Base-by-base conservation (phyloP, 2,113 vertebrate species). In the Macrotis lagotis region DNA sequence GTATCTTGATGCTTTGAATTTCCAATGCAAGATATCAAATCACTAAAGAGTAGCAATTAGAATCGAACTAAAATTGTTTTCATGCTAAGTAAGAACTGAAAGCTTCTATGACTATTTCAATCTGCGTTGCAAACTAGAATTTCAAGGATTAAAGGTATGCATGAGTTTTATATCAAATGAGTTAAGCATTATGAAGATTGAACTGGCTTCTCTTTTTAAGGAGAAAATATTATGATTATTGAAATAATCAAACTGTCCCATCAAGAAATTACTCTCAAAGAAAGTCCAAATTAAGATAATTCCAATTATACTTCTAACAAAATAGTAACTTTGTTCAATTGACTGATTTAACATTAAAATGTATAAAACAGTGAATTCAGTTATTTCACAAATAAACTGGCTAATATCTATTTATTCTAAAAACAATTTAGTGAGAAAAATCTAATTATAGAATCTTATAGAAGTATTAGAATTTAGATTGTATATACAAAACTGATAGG, bases 391-490 rank as follows among this genome's bases (percentile, higher is more conserved):
- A 93, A 96, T 96, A 96, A 26, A 91, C 94, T 51, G 19, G 51
- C 51, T 95, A 95, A 37, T 95, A 95, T 94, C 97, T 98, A 97
- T 97, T 97, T 97, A 97, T 96, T 96, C 94, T 96, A 98, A 98
- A 97, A 97, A 95, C 96, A 97, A 94, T 97, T 98, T 97, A 98
- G 96, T 51, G 51, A 97, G 96, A 96, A 97, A 97, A 97, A 97
- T 97, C 95, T 95, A 97, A 97, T 95, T 97, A 98, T 98, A 97
- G 97, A 97, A 97, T 97, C 97, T 96, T 94, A 96, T 90, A 97
- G 97, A 96, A 97, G 19, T 93, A 3, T 96, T 16, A 95, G 94
- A 25, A 92, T 66, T 66, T 93, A 91, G 97, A 95, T 92, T 93
- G 16, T 0, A 51, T 91, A 92, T 90, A 95, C 37, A 92, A 83